These are phyloP conservation scores for Cecropterus lyciades DNA, from an alignment of 1,140 invertebrate genomes.

Conservation along the genomic window DNA sequence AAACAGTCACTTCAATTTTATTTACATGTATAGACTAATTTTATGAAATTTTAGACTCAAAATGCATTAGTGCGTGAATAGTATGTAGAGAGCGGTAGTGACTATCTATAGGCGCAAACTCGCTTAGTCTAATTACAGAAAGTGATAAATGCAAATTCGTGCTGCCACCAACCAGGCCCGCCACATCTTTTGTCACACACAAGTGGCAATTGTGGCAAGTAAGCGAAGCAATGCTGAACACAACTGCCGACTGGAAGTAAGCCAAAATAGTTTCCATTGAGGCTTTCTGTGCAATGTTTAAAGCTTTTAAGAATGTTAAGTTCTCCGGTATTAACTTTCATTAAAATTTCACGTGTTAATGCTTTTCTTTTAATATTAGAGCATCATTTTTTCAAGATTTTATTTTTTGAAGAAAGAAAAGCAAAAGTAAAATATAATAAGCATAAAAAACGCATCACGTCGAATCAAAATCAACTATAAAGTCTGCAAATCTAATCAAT, in stretches of 20 bases:
- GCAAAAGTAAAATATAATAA: no score
- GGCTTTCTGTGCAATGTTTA: constrained; percentile 16
- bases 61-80: no score
- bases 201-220: constrained; percentile 24
- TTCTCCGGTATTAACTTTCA: not conserved
- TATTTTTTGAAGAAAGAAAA: no score
- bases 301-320: constrained; percentile 13
- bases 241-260: constrained; percentile 18
- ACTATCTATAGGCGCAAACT: constrained; percentile 1
- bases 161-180: constrained; percentile 22
- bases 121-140: constrained; percentile 16
- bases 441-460: no score
- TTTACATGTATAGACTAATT: no score
- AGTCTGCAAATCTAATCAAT: no score
- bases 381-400: no score
- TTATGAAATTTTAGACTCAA: no score
- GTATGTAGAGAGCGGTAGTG: no score
- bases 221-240: constrained; percentile 21
- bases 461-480: no score
- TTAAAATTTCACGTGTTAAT: not conserved
- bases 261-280: constrained; percentile 17
- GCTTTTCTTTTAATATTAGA: no score
- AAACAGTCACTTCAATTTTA: no score
- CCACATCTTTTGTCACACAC: constrained; percentile 28
- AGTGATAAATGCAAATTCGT: constrained; percentile 21